Base-by-base conservation (phyloP, 2,888 invertebrate genomes). In the Seira ritae region DNA sequence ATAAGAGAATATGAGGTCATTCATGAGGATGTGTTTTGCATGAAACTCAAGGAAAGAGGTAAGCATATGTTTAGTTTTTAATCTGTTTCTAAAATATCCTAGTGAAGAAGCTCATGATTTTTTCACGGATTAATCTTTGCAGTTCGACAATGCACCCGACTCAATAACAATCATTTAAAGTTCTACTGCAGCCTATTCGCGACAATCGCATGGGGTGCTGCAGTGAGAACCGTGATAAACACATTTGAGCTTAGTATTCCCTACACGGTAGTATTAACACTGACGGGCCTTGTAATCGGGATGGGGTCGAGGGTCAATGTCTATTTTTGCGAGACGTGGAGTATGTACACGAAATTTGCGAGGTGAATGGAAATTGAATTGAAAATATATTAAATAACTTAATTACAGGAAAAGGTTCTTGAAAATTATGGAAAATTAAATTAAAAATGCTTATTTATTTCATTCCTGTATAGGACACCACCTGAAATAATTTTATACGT, bases 251-350 rank as follows among this genome's bases (percentile, higher is more conserved):
- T 89, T 12, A 84, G 79, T 60, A 85, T 91, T 15, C 91, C 91
- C 0, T 91, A 91, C 89, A 91, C 91, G 1, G 91, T 91, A 1
- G 89, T 91, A 4, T 86, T 91, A 17, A 89, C 91, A 72, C 88
- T 91, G 1, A 88, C 90, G 31, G 91, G 91, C 1, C 88, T 90
- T 8, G 66, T 90, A 46, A 87, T 91, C 84, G 91, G 91, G 22
- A 50, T 85, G 23, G 88, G 87, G 0, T 76, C 85, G 6, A 74
- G 84, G 1, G 75, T 87, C 0, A 80, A 71, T 19, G 20, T 68
- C 4, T 12, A 19, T 15, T 66, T 80, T 10, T 88, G 89, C 75
- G 81, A 83, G 23, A 37, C 19, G 0, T 84, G 88, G 83, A 76
- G 80, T 15, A 78, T 80, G 75, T 89, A 81, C 80, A 89, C 89